These are phyloP conservation scores for Drosophila ambigua DNA, from an alignment of 1,140 invertebrate species.

Conservation along the genomic window DNA sequence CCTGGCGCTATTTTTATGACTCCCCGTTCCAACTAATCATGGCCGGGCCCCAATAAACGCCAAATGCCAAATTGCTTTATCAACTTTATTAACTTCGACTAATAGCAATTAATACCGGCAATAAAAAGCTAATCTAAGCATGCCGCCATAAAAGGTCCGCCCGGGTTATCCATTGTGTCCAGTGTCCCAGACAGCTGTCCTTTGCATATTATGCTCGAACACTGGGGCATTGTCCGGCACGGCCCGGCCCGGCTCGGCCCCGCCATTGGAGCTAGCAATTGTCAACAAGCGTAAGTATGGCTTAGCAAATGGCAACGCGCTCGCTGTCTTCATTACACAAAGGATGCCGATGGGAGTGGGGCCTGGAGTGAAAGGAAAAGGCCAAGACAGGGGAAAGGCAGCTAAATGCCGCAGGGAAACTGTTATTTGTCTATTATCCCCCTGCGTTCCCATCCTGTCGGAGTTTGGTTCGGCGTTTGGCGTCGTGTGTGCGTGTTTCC, in stretches of 20 bases:
- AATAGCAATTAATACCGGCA: slow-evolving; percentile 82
- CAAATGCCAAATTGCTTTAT: slow-evolving; percentile 82
- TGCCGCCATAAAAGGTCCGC: slow-evolving; percentile 55
- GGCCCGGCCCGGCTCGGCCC: no score
- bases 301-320: slow-evolving; percentile 63
- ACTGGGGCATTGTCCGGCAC: slow-evolving; percentile 26
- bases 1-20: slow-evolving; percentile 67
- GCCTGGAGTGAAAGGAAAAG: slow-evolving; percentile 9
- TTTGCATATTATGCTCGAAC: slow-evolving; percentile 61
- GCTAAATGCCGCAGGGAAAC: slow-evolving; percentile 78
- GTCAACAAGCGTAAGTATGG: slow-evolving; percentile 82
- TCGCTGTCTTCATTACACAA: slow-evolving; percentile 75
- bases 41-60: slow-evolving; percentile 66
- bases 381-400: slow-evolving; percentile 45
- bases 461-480: slow-evolving; percentile 19
- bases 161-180: slow-evolving; percentile 53
- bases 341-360: slow-evolving; percentile 25
- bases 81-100: slow-evolving; percentile 82
- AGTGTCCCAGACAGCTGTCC: slow-evolving; percentile 46
- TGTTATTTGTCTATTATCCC: slow-evolving; percentile 81
- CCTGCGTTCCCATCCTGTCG: slow-evolving; percentile 56
- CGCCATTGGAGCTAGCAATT: slow-evolving; percentile 54
- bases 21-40: slow-evolving; percentile 57
- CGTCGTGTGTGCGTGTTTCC: slow-evolving; percentile 32
- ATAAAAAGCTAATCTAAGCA: slow-evolving; percentile 80